These are phyloP conservation scores for Bos taurus DNA, from an alignment of 2,113 vertebrate species.

Conservation along the genomic window ARS-UCD2.0 NC_037334.1:70132001-70132500, in stretches of 20 bases:
- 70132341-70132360: neutral
- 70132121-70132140: neutral
- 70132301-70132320: conserved; percentile 6
- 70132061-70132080: neutral
- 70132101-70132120: conserved; percentile 12
- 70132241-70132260: neutral
- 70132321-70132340: neutral
- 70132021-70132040: neutral
- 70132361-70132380: conserved; percentile 53
- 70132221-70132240: neutral
- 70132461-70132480: conserved; percentile 57
- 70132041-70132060: neutral
- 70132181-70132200: neutral
- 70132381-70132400: conserved; percentile 47
- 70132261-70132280: accelerated
- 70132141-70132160: neutral
- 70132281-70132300: neutral
- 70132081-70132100: conserved; percentile 25
- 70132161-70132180: neutral
- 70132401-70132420: conserved; percentile 23
- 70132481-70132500: conserved; percentile 57
- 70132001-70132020: neutral
- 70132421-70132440: neutral
- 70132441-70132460: neutral
- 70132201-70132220: neutral